Conservation (phyloP, 2,888 invertebrate genomes). For the Podotricha telesiphe region DNA sequence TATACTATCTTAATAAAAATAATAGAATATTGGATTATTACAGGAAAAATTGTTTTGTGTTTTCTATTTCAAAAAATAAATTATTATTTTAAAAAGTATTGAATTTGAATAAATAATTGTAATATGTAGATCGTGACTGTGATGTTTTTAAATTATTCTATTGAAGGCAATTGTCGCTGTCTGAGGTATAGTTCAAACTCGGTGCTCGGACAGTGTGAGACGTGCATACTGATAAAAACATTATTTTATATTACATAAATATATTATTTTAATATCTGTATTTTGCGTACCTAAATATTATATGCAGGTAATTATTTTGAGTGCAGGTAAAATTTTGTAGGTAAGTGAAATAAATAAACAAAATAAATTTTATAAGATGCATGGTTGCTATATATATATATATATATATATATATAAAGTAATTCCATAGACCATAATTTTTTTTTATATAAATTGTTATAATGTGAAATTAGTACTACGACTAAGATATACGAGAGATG, state of each 20-base stretch:
- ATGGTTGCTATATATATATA: too few relatives aligned
- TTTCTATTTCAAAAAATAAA: too few relatives aligned
- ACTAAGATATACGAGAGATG: neutral
- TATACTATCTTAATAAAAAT: neutral
- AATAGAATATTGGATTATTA: neutral
- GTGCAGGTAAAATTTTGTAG: neutral
- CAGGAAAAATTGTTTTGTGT: too few relatives aligned
- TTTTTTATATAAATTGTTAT: neutral
- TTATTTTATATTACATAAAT: constrained; percentile 16
- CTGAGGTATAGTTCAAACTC: constrained; percentile 39
- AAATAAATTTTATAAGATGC: neutral
- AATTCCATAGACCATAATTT: neutral
- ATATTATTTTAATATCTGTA: neutral
- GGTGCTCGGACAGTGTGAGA: constrained; percentile 18
- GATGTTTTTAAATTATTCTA: constrained; percentile 66
- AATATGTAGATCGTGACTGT: constrained; percentile 26
- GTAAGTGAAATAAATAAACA: neutral
- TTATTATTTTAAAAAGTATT: constrained; percentile 1
- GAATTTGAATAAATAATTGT: constrained; percentile 2
- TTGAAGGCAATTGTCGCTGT: constrained; percentile 73
- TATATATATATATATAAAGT: too few relatives aligned
- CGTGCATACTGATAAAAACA: constrained; percentile 13
- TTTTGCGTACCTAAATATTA: neutral
- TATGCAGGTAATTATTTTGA: neutral
- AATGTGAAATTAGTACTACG: neutral